Evolutionary conservation across 2,888 invertebrate species (phyloP).

Genomic region (Acrobasis suavella): DNA sequence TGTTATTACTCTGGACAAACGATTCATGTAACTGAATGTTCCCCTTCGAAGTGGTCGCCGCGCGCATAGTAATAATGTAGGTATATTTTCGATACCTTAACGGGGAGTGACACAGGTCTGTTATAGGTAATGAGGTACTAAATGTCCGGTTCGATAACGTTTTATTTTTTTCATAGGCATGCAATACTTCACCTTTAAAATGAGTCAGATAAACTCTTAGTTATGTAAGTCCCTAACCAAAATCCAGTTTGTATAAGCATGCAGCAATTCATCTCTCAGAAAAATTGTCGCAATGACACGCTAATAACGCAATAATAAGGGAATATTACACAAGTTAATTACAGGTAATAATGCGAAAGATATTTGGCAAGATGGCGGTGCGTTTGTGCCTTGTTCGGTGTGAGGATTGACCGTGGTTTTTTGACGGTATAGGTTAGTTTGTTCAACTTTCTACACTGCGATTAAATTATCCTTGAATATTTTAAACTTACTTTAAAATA

Average conservation of each 20-base stretch:
- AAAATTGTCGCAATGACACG: constrained; percentile 28
- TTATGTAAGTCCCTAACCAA: neutral
- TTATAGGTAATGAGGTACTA: no score
- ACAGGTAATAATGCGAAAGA: constrained; percentile 29
- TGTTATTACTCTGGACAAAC: no score
- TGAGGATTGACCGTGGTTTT: constrained; percentile 2
- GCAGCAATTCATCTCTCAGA: constrained; percentile 25
- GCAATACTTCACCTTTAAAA: neutral
- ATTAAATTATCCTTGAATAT: neutral
- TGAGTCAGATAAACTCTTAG: neutral
- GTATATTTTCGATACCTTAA: no score
- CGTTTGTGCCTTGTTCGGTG: constrained; percentile 4
- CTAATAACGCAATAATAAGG: constrained; percentile 23
- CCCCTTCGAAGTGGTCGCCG: no score
- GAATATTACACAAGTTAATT: constrained; percentile 37
- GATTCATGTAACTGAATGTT: no score
- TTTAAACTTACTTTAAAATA: no score
- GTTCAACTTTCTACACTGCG: neutral
- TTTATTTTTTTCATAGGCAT: no score
- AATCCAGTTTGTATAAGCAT: constrained; percentile 2
- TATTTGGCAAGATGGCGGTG: constrained; percentile 14
- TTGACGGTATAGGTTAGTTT: neutral
- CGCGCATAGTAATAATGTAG: no score
- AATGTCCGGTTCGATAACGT: no score
- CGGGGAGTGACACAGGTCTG: no score